These are phyloP conservation scores for Acipenser ruthenus DNA, from an alignment of 2,797 vertebrate genomes.

Conservation along the genomic window DNA sequence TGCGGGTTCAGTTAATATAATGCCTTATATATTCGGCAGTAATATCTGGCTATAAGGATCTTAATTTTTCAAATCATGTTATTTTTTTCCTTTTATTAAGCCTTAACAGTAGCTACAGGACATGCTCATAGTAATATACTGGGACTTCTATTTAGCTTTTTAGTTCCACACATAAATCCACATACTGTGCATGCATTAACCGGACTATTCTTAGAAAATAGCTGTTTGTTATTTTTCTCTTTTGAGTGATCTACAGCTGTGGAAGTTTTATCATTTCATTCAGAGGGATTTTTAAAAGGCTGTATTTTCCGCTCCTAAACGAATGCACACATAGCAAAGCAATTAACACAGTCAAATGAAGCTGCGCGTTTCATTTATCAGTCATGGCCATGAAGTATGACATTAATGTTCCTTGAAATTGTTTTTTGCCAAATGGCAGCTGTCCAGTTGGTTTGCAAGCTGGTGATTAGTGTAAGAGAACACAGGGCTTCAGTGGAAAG, in stretches of 20 bases:
- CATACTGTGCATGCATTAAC: neutral
- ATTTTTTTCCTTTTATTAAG: too few species aligned
- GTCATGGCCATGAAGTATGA: constrained; percentile 2
- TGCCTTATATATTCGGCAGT: too few species aligned
- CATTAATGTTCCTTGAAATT: constrained; percentile 6
- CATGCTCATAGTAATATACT: too few species aligned
- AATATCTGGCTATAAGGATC: too few species aligned
- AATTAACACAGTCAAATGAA: neutral
- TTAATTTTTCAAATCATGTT: too few species aligned
- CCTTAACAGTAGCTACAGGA: too few species aligned
- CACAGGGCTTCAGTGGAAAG: constrained; percentile 3
- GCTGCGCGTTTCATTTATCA: constrained; percentile 3
- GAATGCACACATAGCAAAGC: neutral
- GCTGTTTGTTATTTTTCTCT: neutral
- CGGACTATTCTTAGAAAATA: neutral
- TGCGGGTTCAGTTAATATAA: too few species aligned
- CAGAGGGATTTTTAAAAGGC: neutral
- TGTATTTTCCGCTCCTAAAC: neutral
- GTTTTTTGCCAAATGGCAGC: constrained; percentile 24
- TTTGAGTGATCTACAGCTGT: neutral
- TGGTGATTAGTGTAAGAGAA: constrained; percentile 25
- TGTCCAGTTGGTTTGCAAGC: constrained; percentile 24
- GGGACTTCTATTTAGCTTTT: too few species aligned
- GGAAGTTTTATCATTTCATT: neutral
- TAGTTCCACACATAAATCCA: neutral